phyloP scores from a whole-genome alignment of 2,888 invertebrate species.

The Gisinianus flammeolus region DNA sequence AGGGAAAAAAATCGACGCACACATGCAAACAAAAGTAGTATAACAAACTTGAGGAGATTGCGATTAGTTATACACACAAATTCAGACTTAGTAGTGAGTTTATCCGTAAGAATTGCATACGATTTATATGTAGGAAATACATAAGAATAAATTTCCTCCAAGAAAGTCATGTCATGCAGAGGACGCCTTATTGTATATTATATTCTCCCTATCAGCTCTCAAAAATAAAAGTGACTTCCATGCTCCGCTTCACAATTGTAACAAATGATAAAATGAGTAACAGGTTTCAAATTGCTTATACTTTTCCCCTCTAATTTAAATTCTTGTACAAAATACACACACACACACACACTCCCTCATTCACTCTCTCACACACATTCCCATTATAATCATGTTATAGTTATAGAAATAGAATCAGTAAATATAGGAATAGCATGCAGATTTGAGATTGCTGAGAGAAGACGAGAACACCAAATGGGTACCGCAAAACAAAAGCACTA shows the following conservation, averaged over 20 bases:
- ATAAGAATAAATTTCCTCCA: too few relatives aligned
- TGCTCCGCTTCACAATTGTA: conserved; percentile 20
- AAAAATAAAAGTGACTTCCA: conserved; percentile 20
- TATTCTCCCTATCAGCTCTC: background rate
- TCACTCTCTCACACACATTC: background rate
- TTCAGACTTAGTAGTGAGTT: too few relatives aligned
- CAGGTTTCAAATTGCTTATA: background rate
- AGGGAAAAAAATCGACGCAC: too few relatives aligned
- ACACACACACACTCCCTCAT: background rate
- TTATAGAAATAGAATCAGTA: background rate
- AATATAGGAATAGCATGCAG: background rate
- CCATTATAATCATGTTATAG: background rate
- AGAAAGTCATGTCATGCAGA: too few relatives aligned
- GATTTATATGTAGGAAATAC: too few relatives aligned
- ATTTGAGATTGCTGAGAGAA: background rate
- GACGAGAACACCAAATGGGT: background rate
- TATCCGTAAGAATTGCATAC: too few relatives aligned
- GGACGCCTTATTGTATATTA: too few relatives aligned
- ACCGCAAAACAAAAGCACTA: conserved; percentile 15
- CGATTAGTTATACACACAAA: too few relatives aligned
- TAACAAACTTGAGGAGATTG: too few relatives aligned
- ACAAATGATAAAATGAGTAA: conserved; percentile 8
- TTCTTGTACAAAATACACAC: background rate
- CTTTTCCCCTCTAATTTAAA: background rate
- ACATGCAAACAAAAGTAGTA: too few relatives aligned